Percentiles rank a stretch among this genome's conserved stretches.
Conservation (phyloP, 2,113 vertebrate species). For the Pleuronectes platessa region DNA sequence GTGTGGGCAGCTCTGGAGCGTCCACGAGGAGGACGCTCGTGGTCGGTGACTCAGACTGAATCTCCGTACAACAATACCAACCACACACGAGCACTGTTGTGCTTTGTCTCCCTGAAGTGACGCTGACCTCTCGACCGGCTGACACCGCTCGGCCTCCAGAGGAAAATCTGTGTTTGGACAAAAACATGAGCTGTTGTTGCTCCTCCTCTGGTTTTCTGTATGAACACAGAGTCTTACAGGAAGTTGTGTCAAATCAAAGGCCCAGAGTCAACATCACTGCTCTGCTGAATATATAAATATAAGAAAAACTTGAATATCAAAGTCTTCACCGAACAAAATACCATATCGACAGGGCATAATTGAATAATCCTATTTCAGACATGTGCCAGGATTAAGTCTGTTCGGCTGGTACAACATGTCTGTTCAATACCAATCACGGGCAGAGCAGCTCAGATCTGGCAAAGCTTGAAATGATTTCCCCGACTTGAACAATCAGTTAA, state of each 20-base stretch:
- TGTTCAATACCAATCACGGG: background rate
- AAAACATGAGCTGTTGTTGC: slow-evolving; percentile 10
- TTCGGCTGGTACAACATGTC: slow-evolving; percentile 13
- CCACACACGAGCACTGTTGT: slow-evolving; percentile 31
- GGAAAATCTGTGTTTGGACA: slow-evolving; percentile 11
- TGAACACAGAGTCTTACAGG: background rate
- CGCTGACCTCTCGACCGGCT: slow-evolving; percentile 20
- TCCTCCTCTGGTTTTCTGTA: background rate
- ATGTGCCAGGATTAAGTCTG: slow-evolving; percentile 5
- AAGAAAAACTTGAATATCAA: background rate
- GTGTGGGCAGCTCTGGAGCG: slow-evolving; percentile 43
- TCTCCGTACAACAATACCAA: slow-evolving; percentile 48
- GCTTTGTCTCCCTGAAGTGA: slow-evolving; percentile 57
- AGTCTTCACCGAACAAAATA: background rate
- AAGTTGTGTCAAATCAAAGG: slow-evolving; percentile 3
- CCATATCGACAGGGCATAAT: background rate
- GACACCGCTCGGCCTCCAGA: slow-evolving; percentile 21
- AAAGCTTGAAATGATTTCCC: background rate
- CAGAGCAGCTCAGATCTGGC: background rate
- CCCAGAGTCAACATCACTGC: background rate
- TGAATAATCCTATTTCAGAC: background rate
- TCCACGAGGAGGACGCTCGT: slow-evolving; percentile 35
- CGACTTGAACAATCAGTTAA: slow-evolving; percentile 4
- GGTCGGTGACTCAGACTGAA: slow-evolving; percentile 58
- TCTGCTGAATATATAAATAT: slow-evolving; percentile 13